Conservation (phyloP, 2,797 vertebrate species). For the Acridotheres tristis region DNA sequence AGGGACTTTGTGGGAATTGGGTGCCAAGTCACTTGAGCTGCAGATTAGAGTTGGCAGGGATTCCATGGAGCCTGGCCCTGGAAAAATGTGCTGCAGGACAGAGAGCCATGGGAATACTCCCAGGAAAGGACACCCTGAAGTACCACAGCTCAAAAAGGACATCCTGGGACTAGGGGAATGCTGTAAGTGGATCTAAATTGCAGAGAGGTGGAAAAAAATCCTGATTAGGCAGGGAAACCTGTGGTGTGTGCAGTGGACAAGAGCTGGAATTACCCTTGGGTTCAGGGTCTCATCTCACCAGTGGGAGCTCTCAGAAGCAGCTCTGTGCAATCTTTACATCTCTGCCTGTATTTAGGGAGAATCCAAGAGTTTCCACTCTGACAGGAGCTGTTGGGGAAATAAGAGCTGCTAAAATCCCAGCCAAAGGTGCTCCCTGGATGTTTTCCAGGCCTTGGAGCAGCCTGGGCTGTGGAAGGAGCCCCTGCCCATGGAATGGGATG, state of each 20-base stretch:
- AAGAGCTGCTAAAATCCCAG: not conserved
- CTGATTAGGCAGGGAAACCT: not conserved
- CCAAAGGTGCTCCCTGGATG: not conserved
- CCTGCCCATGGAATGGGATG: rapidly evolving
- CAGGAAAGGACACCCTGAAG: not conserved
- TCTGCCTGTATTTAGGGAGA: not conserved
- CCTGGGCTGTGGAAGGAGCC: not conserved
- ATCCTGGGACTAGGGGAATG: not conserved
- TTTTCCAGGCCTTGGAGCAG: too few species aligned
- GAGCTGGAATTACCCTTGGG: not conserved
- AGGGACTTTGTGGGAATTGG: not conserved
- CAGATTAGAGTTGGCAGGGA: not conserved
- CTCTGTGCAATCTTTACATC: not conserved
- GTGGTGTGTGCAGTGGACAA: not conserved
- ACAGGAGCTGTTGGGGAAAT: rapidly evolving
- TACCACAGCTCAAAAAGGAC: rapidly evolving
- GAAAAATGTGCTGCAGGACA: not conserved
- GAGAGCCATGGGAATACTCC: rapidly evolving
- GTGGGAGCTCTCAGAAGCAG: not conserved
- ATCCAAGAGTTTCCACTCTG: not conserved
- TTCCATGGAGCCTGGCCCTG: not conserved
- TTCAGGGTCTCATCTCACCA: rapidly evolving
- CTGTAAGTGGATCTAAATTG: rapidly evolving
- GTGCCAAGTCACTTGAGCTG: not conserved
- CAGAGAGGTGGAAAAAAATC: not conserved